phyloP scores from a whole-genome alignment of 2,888 invertebrate species.

The Panorpa germanica region DNA sequence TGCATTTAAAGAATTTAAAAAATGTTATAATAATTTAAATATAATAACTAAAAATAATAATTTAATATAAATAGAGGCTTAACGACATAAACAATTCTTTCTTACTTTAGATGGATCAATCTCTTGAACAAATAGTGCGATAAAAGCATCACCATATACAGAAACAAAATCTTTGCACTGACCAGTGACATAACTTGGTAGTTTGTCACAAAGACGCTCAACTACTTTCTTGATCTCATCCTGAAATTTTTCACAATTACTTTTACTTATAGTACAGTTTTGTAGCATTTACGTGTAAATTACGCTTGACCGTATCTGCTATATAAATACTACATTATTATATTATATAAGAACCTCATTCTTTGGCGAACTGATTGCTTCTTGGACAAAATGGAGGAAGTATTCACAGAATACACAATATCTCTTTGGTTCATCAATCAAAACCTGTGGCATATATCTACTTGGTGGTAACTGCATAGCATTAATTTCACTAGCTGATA shows the following conservation, averaged over 20 bases:
- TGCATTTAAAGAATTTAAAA: too few species aligned
- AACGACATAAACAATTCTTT: conserved; percentile 12
- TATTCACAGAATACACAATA: conserved; percentile 67
- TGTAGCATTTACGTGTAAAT: not conserved
- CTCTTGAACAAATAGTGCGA: conserved; percentile 59
- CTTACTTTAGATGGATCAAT: conserved; percentile 53
- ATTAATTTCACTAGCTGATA: conserved; percentile 19
- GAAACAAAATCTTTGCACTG: conserved; percentile 60
- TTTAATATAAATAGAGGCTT: conserved; percentile 1
- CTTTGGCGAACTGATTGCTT: conserved; percentile 42
- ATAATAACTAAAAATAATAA: not conserved
- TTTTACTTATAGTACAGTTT: not conserved
- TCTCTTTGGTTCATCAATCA: conserved; percentile 22
- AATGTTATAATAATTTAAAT: not conserved
- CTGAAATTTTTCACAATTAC: conserved; percentile 23
- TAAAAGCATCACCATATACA: conserved; percentile 59
- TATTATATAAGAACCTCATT: conserved; percentile 34
- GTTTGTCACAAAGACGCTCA: conserved; percentile 43
- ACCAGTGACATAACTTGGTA: conserved; percentile 38
- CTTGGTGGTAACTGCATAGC: conserved; percentile 27
- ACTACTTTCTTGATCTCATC: conserved; percentile 46
- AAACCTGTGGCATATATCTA: conserved; percentile 23
- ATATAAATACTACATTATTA: not conserved
- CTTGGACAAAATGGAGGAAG: conserved; percentile 60
- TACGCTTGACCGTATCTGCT: not conserved